Base-by-base conservation (phyloP, 2,113 vertebrate genomes). In the Grallaria varia region DNA sequence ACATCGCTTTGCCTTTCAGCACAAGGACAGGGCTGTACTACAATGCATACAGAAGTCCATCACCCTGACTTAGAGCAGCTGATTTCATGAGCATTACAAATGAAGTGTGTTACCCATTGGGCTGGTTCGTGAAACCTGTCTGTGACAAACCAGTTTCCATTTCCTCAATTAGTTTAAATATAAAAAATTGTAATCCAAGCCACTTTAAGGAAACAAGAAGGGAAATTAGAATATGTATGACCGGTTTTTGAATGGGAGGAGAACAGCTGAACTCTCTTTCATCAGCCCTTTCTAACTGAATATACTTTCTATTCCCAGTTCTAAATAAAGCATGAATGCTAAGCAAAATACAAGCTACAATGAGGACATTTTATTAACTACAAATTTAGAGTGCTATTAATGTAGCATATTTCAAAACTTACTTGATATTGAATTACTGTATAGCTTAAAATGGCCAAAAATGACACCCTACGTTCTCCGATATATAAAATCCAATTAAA, bases 101-200 rank as follows among this genome's bases (percentile, higher is more conserved):
- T n/a, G 0, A 89, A 56, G 27, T 11, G 59, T 0, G 0, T 49
- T 39, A 47, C 15, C 56, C 28, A 21, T 5, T 0, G 0, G 4
- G 23, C 31, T 39, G 25, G 27, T 80, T 31, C 31, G 19, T 23
- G 62, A 90, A 79, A 39, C 15, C 28, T 35, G 18, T 23, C 59
- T 73, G 18, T 14, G 39, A 62, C 33, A 25, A 89, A 89, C 37
- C 45, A 15, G 27, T 30, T 87, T 89, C 31, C 11, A 13, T 44
- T 76, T 68, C 25, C 30, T 91, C n/a, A 13, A 30, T 39, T 92
- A 50, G 7, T 86, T 91, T 8, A 84, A 78, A 75, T 53, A 42
- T 39, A 58, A 89, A 94, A 59, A 6, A 64, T 18, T 55, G 53
- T 24, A 79, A 76, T 37, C 7, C 37, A 2, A 79, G 77, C 13